These are phyloP conservation scores for Erannis defoliaria DNA, from an alignment of 2,888 invertebrate species.

Conservation along the genomic window DNA sequence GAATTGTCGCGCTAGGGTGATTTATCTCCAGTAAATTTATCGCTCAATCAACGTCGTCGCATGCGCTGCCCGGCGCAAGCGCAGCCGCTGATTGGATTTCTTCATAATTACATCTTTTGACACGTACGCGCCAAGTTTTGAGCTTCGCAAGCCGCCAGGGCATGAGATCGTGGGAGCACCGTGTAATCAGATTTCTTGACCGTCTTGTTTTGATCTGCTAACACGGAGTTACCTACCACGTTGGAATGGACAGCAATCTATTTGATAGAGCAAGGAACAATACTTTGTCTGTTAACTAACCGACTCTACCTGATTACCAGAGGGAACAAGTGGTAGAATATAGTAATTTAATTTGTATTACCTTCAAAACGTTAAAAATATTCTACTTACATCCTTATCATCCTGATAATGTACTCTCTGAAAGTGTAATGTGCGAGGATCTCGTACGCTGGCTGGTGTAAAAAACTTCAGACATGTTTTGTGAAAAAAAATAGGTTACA, in stretches of 20 bases:
- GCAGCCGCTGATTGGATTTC: slow-evolving; percentile 83
- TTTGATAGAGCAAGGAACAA: slow-evolving; percentile 2
- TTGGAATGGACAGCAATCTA: slow-evolving; percentile 48
- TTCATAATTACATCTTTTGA: slow-evolving; percentile 87
- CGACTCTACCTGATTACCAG: no score
- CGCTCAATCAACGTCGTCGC: slow-evolving; percentile 79
- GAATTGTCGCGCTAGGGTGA: slow-evolving; percentile 80
- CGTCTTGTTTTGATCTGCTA: slow-evolving; percentile 78
- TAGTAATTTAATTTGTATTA: no score
- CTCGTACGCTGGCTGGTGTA: no score
- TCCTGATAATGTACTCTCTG: no score
- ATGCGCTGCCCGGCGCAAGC: slow-evolving; percentile 66
- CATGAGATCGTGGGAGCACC: slow-evolving; percentile 85
- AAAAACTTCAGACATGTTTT: no score
- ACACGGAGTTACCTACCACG: slow-evolving; percentile 59
- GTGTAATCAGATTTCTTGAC: slow-evolving; percentile 84
- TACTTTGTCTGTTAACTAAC: background rate
- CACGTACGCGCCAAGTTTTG: slow-evolving; percentile 85
- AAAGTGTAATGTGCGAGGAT: no score
- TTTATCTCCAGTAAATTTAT: slow-evolving; percentile 83
- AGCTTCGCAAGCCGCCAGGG: slow-evolving; percentile 77
- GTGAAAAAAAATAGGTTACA: no score
- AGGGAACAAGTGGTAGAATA: no score
- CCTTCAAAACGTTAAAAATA: no score
- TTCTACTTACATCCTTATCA: no score